Base-by-base conservation (phyloP, 2,797 vertebrate genomes). In the Diceros bicornis region DNA sequence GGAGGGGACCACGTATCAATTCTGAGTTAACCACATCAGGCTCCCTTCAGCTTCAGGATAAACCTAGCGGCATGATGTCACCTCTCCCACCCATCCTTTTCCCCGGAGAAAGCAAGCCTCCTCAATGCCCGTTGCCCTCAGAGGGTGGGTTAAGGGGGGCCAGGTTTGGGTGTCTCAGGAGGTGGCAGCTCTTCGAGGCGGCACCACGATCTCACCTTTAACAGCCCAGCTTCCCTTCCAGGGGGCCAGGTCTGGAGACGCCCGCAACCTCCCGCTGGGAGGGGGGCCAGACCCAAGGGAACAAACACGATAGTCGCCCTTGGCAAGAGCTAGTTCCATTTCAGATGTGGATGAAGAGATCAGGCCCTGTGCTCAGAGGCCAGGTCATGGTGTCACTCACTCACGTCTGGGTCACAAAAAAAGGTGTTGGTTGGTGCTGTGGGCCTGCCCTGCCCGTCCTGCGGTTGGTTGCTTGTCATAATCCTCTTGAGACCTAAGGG, bases 11-110 rank as follows among this genome's bases (percentile, higher is more conserved):
- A 4, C 85, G 83, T 75, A 91, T 95, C 61, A 72, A 14, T 68
- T 79, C 81, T 57, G 59, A 62, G 94, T 92, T 92, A 95, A 93
- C 84, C 72, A 94, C 83, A 94, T 78, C 91, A n/a, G 25, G 81
- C 91, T 82, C 0, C 1, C 25, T 92, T 97, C 97, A 97, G 20
- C 62, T n/a, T 85, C 71, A 34, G 84, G 78, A 25, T 44, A 86
- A 88, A 91, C 32, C 69, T 37, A 2, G 34, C 69, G 57, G 83
- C 86, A 44, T 61, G 68, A 16, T 66, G 91, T 94, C 5, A 18
- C 94, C 57, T 92, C 9, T 64, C 47, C 50, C 93, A 57, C 4
- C 14, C 34, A 41, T 14, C 32, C 7, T 47, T 14, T 37, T 74
- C 44, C 66, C 44, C 59, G 17, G 32, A 91, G 68, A 57, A 55